Base-by-base conservation (phyloP, 2,113 vertebrate genomes). In the Erpornis zantholeuca region DNA sequence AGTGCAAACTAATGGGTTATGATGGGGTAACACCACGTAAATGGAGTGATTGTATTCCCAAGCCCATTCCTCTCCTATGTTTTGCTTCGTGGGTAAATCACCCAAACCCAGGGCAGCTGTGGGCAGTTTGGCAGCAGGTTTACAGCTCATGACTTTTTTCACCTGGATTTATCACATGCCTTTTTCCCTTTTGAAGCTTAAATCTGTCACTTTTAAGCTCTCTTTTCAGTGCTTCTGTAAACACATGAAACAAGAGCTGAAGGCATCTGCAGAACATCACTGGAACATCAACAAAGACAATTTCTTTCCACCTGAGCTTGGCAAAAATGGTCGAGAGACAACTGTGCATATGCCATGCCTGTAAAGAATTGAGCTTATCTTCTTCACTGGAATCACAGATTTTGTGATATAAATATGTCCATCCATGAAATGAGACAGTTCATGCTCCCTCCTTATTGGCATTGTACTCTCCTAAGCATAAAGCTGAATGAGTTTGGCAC, bases 21-120 rank as follows among this genome's bases (percentile, higher is more conserved):
- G 33, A 29, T 35, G 49, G 40, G 33, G 4, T 7, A 73, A 38
- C 12, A 31, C 5, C 0, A 0, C 3, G 3, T 23, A 54, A 80
- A 53, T 7, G 15, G 36, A 42, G 15, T 2, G 1, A 28, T 3
- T 27, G 28, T 20, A 20, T 2, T 47, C 10, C 42, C 23, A 45
- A 17, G 23, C 12, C 20, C 11, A 2, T 16, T 56, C 47, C 44
- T 47, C 12, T 40, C 61, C 44, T 20, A 0, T 7, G 38, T 59
- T 83, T 79, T 19, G 36, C 31, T 76, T 45, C 6, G 19, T 36
- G 69, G 76, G 28, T 61, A 33, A 53, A 53, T 79, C 22, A 44
- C n/a, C 53, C 57, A 5, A 50, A 69, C 22, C 4, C 21, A 14
- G 33, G 31, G 5, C 3, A 31, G 15, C 17, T 20, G 17, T 27